Evolutionary conservation across 2,113 vertebrate genomes (phyloP).

Genomic region (Myanophis thanlyinensis): DNA sequence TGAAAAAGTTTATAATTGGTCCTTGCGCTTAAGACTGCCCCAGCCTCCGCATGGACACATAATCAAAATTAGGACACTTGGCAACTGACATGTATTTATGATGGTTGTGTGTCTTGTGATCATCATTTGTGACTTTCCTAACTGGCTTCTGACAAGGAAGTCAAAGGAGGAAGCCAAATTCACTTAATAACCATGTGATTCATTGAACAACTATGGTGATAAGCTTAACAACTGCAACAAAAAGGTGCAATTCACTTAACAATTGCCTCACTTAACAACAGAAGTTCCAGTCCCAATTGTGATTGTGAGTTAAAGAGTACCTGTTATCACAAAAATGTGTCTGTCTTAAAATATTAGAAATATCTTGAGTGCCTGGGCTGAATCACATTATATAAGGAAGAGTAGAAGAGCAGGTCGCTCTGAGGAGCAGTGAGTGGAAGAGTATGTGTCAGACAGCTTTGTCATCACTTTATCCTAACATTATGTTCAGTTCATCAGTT

Average conservation of each 20-base stretch:
- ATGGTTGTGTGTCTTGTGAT: background rate
- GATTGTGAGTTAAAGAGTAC: background rate
- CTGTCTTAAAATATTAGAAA: background rate
- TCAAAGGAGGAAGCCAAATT: background rate
- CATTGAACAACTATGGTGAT: background rate
- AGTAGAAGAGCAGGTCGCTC: constrained; percentile 23
- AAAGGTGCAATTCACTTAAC: background rate
- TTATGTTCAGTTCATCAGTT: constrained; percentile 21
- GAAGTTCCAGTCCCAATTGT: background rate
- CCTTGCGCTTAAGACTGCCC: background rate
- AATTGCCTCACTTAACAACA: background rate
- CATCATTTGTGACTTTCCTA: background rate
- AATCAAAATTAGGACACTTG: background rate
- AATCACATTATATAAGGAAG: constrained; percentile 24
- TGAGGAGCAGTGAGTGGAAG: constrained; percentile 42
- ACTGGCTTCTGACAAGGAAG: background rate
- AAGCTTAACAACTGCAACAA: background rate
- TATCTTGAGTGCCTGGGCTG: constrained; percentile 19
- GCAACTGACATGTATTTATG: background rate
- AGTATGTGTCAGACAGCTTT: constrained; percentile 47
- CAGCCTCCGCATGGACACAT: background rate
- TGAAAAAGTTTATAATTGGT: background rate
- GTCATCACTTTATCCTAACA: constrained; percentile 17
- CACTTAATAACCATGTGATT: background rate
- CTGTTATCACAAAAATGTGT: background rate